Percentiles rank a stretch among this genome's conserved stretches.
Evolutionary conservation across 2,113 vertebrate species (phyloP).

Genomic region (Talpa occidentalis): DNA sequence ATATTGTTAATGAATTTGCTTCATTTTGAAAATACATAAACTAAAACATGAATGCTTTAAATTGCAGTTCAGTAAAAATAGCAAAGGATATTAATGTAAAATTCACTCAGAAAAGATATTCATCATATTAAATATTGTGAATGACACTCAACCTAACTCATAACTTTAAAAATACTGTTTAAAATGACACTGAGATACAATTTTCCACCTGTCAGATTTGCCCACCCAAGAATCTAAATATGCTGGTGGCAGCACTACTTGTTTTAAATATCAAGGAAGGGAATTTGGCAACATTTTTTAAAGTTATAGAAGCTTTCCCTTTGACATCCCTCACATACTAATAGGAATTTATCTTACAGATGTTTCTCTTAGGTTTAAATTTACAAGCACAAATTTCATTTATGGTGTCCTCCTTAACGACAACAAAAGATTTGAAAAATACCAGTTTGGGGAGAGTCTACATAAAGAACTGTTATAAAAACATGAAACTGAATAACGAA

Average conservation of each 20-base stretch:
- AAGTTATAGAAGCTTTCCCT: neutral
- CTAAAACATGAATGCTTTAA: neutral
- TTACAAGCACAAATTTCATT: neutral
- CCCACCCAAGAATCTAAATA: neutral
- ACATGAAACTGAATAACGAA: neutral
- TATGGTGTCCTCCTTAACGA: neutral
- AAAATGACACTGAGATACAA: neutral
- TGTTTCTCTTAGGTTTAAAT: neutral
- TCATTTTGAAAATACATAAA: conserved; percentile 24
- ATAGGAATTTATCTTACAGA: neutral
- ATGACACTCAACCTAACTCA: neutral
- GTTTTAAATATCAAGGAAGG: neutral
- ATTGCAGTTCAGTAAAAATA: neutral
- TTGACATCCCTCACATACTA: neutral
- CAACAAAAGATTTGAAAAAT: neutral
- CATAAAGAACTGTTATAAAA: neutral
- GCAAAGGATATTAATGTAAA: neutral
- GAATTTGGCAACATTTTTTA: neutral
- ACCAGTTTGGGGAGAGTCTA: neutral
- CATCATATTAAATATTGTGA: neutral
- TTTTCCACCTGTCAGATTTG: neutral
- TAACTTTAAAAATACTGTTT: conserved; percentile 3
- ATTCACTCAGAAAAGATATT: neutral
- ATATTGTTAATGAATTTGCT: conserved; percentile 26
- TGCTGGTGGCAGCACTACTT: neutral